These are phyloP conservation scores for Alsophila aescularia DNA, from an alignment of 2,888 invertebrate species.

Conservation along the genomic window DNA sequence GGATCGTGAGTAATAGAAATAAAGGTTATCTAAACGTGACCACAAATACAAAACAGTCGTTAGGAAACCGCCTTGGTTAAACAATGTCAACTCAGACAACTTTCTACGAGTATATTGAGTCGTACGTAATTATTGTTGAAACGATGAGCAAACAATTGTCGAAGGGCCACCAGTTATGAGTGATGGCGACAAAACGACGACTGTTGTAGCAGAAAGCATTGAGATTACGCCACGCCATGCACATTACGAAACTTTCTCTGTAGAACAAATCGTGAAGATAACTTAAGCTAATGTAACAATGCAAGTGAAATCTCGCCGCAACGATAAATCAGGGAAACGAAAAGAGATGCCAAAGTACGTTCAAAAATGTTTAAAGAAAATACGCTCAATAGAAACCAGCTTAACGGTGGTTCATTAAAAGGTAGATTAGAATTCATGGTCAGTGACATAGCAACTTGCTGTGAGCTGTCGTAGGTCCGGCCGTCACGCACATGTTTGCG, in stretches of 20 bases:
- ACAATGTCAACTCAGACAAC: slow-evolving; percentile 39
- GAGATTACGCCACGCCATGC: slow-evolving; percentile 46
- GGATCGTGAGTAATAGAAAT: slow-evolving; percentile 33
- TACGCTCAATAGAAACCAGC: not conserved
- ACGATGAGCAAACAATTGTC: slow-evolving; percentile 20
- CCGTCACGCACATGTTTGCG: slow-evolving; percentile 38
- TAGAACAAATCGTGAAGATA: slow-evolving; percentile 43
- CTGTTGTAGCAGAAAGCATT: slow-evolving; percentile 34
- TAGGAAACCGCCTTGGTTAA: slow-evolving; percentile 31
- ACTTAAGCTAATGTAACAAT: slow-evolving; percentile 22
- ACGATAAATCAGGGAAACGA: slow-evolving; percentile 9
- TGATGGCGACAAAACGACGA: slow-evolving; percentile 28
- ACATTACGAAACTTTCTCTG: slow-evolving; percentile 59
- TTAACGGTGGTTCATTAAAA: not conserved
- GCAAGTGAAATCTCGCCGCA: slow-evolving; percentile 17
- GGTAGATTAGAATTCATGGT: slow-evolving; percentile 46
- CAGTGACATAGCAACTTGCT: slow-evolving; percentile 45
- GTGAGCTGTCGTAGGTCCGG: slow-evolving; percentile 42
- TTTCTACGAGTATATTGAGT: slow-evolving; percentile 37
- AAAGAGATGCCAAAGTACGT: not conserved
- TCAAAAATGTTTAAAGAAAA: not conserved
- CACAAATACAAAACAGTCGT: slow-evolving; percentile 30
- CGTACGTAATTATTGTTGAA: slow-evolving; percentile 21
- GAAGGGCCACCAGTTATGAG: slow-evolving; percentile 12
- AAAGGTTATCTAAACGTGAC: slow-evolving; percentile 37